These are phyloP conservation scores for Heteropelma amictum DNA, from an alignment of 2,888 invertebrate species.

Conservation along the genomic window DNA sequence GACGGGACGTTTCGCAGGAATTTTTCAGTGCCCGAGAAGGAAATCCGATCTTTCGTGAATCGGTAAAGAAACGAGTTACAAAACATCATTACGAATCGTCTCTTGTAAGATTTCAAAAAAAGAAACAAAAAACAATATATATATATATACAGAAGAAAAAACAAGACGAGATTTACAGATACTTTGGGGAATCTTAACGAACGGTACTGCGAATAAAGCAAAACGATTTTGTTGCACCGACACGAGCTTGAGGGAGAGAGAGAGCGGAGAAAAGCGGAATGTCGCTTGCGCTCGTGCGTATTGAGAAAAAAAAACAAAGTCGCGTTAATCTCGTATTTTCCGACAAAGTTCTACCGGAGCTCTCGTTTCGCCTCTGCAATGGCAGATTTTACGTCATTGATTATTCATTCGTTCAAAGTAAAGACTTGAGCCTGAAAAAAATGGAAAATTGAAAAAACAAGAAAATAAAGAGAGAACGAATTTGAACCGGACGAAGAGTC, in stretches of 20 bases:
- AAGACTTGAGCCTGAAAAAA: background rate
- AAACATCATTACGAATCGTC: conserved; percentile 3
- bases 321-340: conserved; percentile 26
- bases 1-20: conserved; percentile 46
- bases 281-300: conserved; percentile 9
- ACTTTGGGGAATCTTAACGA: conserved; percentile 19
- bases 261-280: background rate
- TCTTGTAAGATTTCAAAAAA: background rate
- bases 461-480: background rate
- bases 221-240: conserved; percentile 11
- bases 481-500: conserved; percentile 10
- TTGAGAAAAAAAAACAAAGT: conserved; percentile 5
- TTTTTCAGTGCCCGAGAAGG: conserved; percentile 34
- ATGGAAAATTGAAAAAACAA: background rate
- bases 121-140: background rate
- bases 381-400: conserved; percentile 17
- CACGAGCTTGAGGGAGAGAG: background rate
- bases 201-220: background rate
- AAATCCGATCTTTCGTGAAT: conserved; percentile 38
- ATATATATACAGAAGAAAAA: background rate
- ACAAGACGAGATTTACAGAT: conserved; percentile 1
- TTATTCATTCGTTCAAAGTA: conserved; percentile 25
- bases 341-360: conserved; percentile 15
- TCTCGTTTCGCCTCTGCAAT: conserved; percentile 14
- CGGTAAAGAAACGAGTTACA: background rate